Evolutionary conservation across 2,888 invertebrate species (phyloP).

Genomic region (Leptinotarsa tumamoca): DNA sequence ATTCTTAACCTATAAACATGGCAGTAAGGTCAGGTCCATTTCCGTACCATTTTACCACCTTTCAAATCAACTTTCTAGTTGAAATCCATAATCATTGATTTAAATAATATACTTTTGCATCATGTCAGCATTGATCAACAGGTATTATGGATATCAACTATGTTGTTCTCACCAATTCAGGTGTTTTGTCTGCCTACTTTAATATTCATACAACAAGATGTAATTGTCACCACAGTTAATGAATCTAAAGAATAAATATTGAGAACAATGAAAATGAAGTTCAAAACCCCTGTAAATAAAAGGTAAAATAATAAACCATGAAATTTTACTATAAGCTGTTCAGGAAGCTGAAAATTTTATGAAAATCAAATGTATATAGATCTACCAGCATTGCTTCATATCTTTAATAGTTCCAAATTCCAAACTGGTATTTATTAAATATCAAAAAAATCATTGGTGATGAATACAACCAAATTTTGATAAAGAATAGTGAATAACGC

Average conservation of each 20-base stretch:
- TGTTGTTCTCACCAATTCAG: constrained; percentile 1
- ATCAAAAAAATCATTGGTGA: too few species aligned
- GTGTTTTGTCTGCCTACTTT: constrained; percentile 32
- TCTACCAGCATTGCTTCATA: too few species aligned
- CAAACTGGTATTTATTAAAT: too few species aligned
- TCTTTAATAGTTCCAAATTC: too few species aligned
- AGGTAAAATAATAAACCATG: background rate
- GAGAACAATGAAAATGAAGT: background rate
- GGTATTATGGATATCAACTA: constrained; percentile 9
- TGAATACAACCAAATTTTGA: too few species aligned
- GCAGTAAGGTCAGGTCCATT: constrained; percentile 65
- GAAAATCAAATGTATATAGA: too few species aligned
- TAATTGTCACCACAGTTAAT: background rate
- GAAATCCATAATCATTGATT: constrained; percentile 3
- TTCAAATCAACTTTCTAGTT: constrained; percentile 9
- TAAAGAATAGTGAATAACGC: too few species aligned
- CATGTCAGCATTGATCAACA: too few species aligned
- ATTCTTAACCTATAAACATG: constrained; percentile 68
- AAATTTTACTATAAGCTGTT: too few species aligned
- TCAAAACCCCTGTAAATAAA: constrained; percentile 5
- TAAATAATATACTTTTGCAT: too few species aligned
- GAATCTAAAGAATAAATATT: background rate
- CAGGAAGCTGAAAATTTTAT: too few species aligned
- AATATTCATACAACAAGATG: constrained; percentile 29
- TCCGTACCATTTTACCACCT: constrained; percentile 40